phyloP scores from a whole-genome alignment of 2,888 invertebrate genomes.

The Operophtera brumata region DNA sequence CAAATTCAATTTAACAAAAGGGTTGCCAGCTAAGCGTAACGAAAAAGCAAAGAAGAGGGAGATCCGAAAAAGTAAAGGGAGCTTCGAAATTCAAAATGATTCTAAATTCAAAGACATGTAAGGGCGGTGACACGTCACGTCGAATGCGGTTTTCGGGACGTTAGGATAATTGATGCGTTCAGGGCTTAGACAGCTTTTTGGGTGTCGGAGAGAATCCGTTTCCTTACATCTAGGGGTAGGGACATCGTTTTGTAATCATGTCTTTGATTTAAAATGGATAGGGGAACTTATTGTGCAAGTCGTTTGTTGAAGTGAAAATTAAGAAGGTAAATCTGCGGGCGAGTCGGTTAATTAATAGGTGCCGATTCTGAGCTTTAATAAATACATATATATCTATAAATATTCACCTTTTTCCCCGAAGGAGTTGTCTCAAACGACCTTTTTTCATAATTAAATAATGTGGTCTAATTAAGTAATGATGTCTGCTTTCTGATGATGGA shows the following conservation, averaged over 20 bases:
- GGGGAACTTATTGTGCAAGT: conserved; percentile 15
- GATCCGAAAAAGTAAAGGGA: conserved; percentile 26
- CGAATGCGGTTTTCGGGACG: conserved; percentile 51
- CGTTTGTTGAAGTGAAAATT: conserved; percentile 9
- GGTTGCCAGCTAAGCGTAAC: conserved; percentile 74
- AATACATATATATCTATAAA: no score
- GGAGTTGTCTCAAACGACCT: no score
- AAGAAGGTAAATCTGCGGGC: neutral
- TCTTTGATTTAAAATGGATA: conserved; percentile 10
- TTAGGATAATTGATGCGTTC: conserved; percentile 67
- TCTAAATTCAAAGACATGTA: conserved; percentile 66
- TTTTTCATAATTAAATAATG: no score
- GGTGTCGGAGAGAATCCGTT: conserved; percentile 41
- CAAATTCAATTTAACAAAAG: conserved; percentile 72
- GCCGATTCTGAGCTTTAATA: no score
- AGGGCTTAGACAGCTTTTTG: conserved; percentile 51
- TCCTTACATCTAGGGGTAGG: conserved; percentile 23
- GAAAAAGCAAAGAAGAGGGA: conserved; percentile 51
- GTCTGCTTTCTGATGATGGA: no score
- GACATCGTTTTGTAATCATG: conserved; percentile 20
- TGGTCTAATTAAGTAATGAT: no score
- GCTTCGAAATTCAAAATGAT: conserved; percentile 23
- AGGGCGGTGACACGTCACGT: conserved; percentile 68
- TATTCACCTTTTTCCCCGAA: no score
- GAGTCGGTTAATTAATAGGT: neutral